phyloP scores from a whole-genome alignment of 1,140 invertebrate species.

The Pinna nobilis region DNA sequence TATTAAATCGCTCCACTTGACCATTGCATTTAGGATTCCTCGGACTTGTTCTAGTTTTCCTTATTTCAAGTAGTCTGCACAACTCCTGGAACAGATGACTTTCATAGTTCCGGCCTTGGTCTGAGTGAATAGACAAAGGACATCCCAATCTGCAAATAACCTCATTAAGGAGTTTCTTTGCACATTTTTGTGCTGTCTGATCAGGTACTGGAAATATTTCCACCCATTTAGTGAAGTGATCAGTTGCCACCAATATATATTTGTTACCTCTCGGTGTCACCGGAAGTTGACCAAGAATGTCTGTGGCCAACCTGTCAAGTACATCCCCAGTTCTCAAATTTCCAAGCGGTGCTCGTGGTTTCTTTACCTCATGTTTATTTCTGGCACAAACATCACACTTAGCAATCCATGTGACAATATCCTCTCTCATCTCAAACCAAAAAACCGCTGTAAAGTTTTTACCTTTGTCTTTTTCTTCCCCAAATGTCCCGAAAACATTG shows the following conservation, averaged over 20 bases:
- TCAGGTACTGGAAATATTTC: conserved; percentile 30
- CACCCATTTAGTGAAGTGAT: conserved; percentile 42
- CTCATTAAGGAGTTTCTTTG: conserved; percentile 23
- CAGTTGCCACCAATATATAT: conserved; percentile 32
- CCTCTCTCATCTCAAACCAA: conserved; percentile 44
- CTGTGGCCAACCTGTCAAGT: conserved; percentile 28
- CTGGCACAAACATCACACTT: conserved; percentile 16
- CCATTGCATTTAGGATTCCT: conserved; percentile 37
- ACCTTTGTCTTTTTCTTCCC: conserved; percentile 45
- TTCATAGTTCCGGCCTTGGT: conserved; percentile 35
- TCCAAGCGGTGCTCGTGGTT: conserved; percentile 5
- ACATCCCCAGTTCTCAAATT: conserved; percentile 22
- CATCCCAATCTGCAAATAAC: conserved; percentile 35
- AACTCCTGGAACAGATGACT: conserved; percentile 27
- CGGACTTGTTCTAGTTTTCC: conserved; percentile 27
- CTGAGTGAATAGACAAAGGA: conserved; percentile 33
- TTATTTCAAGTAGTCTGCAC: conserved; percentile 20
- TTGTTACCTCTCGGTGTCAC: conserved; percentile 19
- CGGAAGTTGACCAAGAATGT: conserved; percentile 37
- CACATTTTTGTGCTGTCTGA: conserved; percentile 30
- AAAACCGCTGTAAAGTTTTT: conserved; percentile 37
- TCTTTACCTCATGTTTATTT: conserved; percentile 4
- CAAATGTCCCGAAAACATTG: conserved; percentile 33
- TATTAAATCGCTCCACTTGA: conserved; percentile 9
- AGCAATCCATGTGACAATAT: conserved; percentile 17